Percentiles rank a stretch among this genome's conserved stretches.
These are phyloP conservation scores for Trichosurus vulpecula DNA, from an alignment of 2,797 vertebrate species.

Conservation along the genomic window DNA sequence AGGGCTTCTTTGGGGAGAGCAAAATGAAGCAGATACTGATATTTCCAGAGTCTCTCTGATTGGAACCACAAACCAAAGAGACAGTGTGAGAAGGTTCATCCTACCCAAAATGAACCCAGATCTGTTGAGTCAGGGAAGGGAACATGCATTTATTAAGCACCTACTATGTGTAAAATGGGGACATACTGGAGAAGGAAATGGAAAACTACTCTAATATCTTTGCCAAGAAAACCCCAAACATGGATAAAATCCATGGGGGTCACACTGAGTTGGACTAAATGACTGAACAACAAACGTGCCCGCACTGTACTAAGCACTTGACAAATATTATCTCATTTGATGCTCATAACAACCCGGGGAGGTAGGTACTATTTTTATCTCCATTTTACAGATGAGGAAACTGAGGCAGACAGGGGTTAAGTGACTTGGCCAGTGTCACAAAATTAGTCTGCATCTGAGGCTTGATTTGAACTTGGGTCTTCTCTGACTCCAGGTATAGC, in stretches of 20 bases:
- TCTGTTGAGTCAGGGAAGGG: neutral
- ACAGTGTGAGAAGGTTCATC: neutral
- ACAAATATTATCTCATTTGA: neutral
- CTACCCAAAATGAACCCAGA: neutral
- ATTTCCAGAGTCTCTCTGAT: neutral
- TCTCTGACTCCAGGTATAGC: neutral
- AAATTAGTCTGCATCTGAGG: neutral
- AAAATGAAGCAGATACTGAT: neutral
- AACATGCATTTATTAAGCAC: neutral
- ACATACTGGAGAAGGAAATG: neutral
- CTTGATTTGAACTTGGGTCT: neutral
- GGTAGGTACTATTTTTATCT: neutral
- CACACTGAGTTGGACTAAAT: neutral
- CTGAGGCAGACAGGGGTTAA: neutral
- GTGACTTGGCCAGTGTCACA: neutral
- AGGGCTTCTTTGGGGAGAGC: neutral
- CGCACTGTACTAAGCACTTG: too few species aligned
- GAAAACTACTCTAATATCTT: neutral
- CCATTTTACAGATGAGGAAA: neutral
- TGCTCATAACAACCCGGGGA: neutral
- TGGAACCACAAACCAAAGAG: neutral
- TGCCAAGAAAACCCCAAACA: neutral
- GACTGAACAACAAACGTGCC: neutral
- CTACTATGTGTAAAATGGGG: neutral
- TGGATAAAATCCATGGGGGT: neutral